A percentile compares a stretch with the other conserved stretches of the same genome.
phyloP scores from a whole-genome alignment of 2,113 vertebrate genomes.

The Alosa alosa region DNA sequence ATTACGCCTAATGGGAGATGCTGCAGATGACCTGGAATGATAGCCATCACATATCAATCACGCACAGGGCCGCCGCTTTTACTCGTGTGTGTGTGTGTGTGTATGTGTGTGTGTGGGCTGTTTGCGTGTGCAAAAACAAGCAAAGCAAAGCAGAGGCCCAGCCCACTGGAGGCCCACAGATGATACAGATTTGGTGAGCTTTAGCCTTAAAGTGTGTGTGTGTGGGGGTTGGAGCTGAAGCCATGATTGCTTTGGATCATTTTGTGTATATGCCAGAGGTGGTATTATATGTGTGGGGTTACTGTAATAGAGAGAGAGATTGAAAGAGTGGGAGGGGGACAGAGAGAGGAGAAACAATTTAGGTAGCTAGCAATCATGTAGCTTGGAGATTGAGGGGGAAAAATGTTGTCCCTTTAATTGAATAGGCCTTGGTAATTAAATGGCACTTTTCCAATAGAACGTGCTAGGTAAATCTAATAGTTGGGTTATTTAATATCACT shows the following conservation, averaged over 20 bases:
- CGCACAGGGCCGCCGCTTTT: constrained; percentile 18
- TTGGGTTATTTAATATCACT: constrained; percentile 99
- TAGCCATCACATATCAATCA: constrained; percentile 56
- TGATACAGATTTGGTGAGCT: constrained; percentile 44
- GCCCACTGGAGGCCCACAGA: not conserved
- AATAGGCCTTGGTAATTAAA: constrained; percentile 99
- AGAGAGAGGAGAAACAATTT: constrained; percentile 77
- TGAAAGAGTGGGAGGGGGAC: constrained; percentile 51
- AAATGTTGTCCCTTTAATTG: constrained; percentile 96
- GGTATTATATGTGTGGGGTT: constrained; percentile 57
- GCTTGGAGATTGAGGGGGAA: constrained; percentile 80
- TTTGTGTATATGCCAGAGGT: constrained; percentile 59
- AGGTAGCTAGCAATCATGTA: constrained; percentile 86
- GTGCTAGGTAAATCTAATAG: constrained; percentile 99
- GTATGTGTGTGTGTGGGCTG: not conserved
- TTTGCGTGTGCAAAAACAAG: not conserved
- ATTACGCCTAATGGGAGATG: constrained; percentile 58
- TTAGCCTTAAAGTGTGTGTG: constrained; percentile 37
- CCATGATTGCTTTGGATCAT: constrained; percentile 48
- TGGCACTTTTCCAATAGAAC: constrained; percentile 99
- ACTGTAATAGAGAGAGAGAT: not conserved
- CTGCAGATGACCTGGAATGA: constrained; percentile 51
- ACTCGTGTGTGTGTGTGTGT: constrained; percentile 7
- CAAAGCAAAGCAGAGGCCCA: not conserved
- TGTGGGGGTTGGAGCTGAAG: constrained; percentile 36